Base-by-base conservation (phyloP, 2,888 invertebrate species). In the Frankliniella fusca region DNA sequence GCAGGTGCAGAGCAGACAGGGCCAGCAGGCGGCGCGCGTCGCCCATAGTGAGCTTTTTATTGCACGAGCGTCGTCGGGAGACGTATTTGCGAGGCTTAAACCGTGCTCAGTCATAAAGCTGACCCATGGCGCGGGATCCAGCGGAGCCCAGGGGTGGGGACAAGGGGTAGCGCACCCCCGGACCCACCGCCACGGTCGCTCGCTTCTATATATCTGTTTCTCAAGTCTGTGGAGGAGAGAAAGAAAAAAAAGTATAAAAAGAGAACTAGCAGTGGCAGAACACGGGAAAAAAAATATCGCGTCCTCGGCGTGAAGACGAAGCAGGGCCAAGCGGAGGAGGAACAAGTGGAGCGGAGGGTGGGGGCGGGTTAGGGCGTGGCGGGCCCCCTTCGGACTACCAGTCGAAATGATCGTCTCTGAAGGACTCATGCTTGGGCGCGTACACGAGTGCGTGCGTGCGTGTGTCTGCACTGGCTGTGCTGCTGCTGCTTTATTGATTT, bases 41-140 rank as follows among this genome's bases (percentile, higher is more conserved):
- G 38, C 5, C 38, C 38, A 2, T 38, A 5, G 38, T 5, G 38
- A 2, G 3, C 38, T 38, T 12, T 12, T 54, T 54, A 54, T 54
- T 54, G 54, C n/a, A n/a, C n/a, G n/a, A n/a, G n/a, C 54, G 54
- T 11, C 54, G 54, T 12, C 54, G 0, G 54, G 54, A 20, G 54
- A 54, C 54, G 54, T 54, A 54, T 54, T 54, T 54, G 54, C 54
- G 54, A 54, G 54, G 54, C 54, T 54, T 54, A 54, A 54, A 54
- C 54, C 54, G 54, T 15, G 54, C 54, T 54, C 54, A 15, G 54
- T 54, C 54, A 54, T 54, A 54, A 54, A 54, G 54, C 54, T 15
- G 15, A 5, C 38, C n/a, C n/a, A n/a, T n/a, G n/a, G n/a, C n/a
- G n/a, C n/a, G n/a, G n/a, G n/a, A n/a, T n/a, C n/a, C n/a, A n/a